These are phyloP conservation scores for Parelbella ahira DNA, from an alignment of 2,888 invertebrate genomes.

Conservation along the genomic window DNA sequence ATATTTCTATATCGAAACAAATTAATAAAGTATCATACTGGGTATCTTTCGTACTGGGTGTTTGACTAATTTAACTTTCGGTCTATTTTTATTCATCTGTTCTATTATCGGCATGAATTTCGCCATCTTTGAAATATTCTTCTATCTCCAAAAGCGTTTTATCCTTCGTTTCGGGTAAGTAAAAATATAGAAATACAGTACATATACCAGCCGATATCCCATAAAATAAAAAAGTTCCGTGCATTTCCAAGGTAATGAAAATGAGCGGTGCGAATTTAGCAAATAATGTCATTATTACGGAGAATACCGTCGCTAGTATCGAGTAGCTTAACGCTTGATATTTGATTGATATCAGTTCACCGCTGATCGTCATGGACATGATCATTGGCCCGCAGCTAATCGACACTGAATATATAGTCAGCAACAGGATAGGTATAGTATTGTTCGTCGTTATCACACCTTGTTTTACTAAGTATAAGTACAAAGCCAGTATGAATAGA, in stretches of 20 bases:
- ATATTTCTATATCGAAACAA: too few relatives aligned
- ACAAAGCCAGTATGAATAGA: conserved; percentile 47
- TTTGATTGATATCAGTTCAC: conserved; percentile 50
- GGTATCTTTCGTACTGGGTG: too few relatives aligned
- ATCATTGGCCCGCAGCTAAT: conserved; percentile 58
- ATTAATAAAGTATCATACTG: too few relatives aligned
- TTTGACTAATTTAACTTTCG: too few relatives aligned
- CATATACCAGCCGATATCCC: conserved; percentile 32
- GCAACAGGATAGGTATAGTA: conserved; percentile 38
- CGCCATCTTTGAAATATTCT: conserved; percentile 25
- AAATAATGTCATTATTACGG: conserved; percentile 42
- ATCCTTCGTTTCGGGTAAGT: conserved; percentile 40
- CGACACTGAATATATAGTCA: conserved; percentile 46
- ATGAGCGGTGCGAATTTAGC: conserved; percentile 48
- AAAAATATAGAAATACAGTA: conserved; percentile 31
- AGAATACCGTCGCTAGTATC: conserved; percentile 41
- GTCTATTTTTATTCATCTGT: not conserved
- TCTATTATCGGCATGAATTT: not conserved
- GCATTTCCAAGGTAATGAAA: conserved; percentile 42
- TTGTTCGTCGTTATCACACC: conserved; percentile 41
- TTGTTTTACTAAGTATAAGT: conserved; percentile 45
- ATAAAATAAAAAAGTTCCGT: conserved; percentile 45
- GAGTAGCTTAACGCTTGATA: conserved; percentile 46
- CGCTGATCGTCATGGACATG: conserved; percentile 47
- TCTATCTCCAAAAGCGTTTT: conserved; percentile 39